Conservation (phyloP, 2,888 invertebrate species). For the Amphipyra tragopoginis region DNA sequence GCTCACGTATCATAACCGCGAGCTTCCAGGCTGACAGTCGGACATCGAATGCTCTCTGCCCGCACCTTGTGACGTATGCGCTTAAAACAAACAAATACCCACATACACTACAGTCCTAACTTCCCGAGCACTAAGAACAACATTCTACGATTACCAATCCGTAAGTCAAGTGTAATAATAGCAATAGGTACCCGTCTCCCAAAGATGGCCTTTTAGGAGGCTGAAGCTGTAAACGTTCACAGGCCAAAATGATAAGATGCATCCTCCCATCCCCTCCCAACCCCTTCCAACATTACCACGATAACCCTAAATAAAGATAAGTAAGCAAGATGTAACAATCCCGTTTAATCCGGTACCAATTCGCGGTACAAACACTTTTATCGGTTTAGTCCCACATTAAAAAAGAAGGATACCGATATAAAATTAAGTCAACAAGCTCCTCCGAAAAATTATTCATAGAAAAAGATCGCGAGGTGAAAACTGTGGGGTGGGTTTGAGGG, state of each 20-base stretch:
- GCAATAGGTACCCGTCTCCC: no score
- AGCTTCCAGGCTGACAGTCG: no score
- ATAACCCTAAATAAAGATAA: slow-evolving; percentile 39
- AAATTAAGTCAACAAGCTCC: slow-evolving; percentile 89
- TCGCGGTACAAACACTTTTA: slow-evolving; percentile 52
- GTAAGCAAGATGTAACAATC: slow-evolving; percentile 35
- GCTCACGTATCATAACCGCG: no score
- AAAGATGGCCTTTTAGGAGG: no score
- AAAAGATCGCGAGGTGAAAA: slow-evolving; percentile 78
- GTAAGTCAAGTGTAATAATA: no score
- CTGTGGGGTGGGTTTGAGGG: slow-evolving; percentile 56
- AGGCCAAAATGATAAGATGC: slow-evolving; percentile 10
- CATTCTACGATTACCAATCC: no score
- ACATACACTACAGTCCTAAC: no score
- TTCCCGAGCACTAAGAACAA: no score
- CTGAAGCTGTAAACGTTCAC: no score
- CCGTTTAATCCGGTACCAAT: slow-evolving; percentile 49
- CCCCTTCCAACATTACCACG: slow-evolving; percentile 11
- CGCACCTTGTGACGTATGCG: no score
- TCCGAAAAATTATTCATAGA: slow-evolving; percentile 87
- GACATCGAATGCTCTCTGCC: no score
- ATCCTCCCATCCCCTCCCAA: background rate
- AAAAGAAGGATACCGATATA: slow-evolving; percentile 80
- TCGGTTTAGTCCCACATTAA: slow-evolving; percentile 57
- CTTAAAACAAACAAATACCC: no score